Evolutionary conservation across 2,113 vertebrate genomes (phyloP).

Genomic region (Elephas maximus): DNA sequence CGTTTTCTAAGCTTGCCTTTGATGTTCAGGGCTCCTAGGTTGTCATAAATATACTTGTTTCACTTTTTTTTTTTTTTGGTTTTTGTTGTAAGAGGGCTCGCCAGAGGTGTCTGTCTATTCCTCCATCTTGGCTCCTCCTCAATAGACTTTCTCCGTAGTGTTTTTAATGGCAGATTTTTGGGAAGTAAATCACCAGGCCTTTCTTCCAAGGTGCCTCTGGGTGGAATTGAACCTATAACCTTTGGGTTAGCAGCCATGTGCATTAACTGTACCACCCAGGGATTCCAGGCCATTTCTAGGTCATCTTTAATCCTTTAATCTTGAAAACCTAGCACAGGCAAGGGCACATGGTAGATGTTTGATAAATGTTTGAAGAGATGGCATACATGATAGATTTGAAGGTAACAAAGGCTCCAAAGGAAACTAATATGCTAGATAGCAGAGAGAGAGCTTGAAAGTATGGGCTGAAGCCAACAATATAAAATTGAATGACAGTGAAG

Average conservation of each 20-base stretch:
- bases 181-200: not conserved
- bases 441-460: not conserved
- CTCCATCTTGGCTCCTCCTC: too few species aligned
- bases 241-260: not conserved
- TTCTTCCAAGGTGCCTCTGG: not conserved
- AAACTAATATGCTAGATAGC: not conserved
- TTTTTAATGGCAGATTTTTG: not conserved
- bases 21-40: too few species aligned
- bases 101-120: too few species aligned
- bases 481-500: slow-evolving; percentile 53
- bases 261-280: not conserved
- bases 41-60: too few species aligned
- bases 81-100: too few species aligned
- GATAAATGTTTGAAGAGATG: slow-evolving; percentile 40
- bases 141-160: too few species aligned
- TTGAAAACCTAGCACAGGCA: not conserved
- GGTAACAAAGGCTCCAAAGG: not conserved
- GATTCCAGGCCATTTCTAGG: slow-evolving; percentile 24
- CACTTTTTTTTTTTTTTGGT: too few species aligned
- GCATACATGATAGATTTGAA: slow-evolving; percentile 4
- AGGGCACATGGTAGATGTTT: not conserved
- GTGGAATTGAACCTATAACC: not conserved
- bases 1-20: too few species aligned
- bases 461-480: slow-evolving; percentile 8
- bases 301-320: slow-evolving; percentile 8